Evolutionary conservation across 2,113 vertebrate genomes (phyloP).

Genomic region (Pelobates fuscus): DNA sequence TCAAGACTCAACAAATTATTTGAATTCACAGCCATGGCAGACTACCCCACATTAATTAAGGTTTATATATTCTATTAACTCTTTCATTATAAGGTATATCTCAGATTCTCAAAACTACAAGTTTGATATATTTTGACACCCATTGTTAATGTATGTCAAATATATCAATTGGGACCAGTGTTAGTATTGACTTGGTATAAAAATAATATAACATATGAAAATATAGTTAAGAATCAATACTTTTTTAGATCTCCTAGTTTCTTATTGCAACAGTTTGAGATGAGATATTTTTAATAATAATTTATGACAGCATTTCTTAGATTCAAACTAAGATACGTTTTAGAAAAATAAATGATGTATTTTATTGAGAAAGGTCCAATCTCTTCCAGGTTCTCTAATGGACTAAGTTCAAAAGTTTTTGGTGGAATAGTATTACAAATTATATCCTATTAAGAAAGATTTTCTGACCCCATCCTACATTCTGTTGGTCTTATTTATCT

Average conservation of each 20-base stretch:
- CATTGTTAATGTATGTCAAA: neutral
- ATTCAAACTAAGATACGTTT: constrained; percentile 62
- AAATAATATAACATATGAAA: too few relatives aligned
- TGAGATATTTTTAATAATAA: too few relatives aligned
- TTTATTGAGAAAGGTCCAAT: constrained; percentile 60
- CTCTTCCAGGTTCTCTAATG: constrained; percentile 60
- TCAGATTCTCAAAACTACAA: too few relatives aligned
- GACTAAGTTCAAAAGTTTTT: constrained; percentile 58
- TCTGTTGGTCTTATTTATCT: constrained; percentile 46
- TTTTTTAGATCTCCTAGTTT: neutral
- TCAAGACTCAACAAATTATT: too few relatives aligned
- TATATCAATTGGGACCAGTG: neutral
- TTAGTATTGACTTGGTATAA: too few relatives aligned
- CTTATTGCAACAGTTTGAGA: too few relatives aligned
- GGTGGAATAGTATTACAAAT: constrained; percentile 40
- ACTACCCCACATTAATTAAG: too few relatives aligned
- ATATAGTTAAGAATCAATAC: too few relatives aligned
- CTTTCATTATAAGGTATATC: too few relatives aligned
- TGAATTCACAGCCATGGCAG: too few relatives aligned
- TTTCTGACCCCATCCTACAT: constrained; percentile 53
- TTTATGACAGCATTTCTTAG: too few relatives aligned
- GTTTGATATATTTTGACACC: constrained; percentile 1
- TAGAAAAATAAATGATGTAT: constrained; percentile 66
- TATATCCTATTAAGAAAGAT: constrained; percentile 53
- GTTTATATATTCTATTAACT: too few relatives aligned